Conservation (phyloP, 2,888 invertebrate species). For the Hirtodrosophila histrioides region DNA sequence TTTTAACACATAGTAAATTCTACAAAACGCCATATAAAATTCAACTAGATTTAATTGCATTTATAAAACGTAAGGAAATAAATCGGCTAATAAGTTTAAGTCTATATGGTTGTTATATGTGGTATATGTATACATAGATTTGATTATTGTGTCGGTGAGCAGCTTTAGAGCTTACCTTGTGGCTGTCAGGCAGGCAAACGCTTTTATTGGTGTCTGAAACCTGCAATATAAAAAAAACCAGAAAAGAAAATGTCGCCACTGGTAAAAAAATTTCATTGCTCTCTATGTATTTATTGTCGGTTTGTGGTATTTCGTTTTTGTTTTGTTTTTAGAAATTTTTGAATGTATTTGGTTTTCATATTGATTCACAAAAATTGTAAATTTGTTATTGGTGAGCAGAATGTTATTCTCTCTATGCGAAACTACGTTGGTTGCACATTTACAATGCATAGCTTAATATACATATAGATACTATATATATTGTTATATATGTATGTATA, state of each 20-base stretch:
- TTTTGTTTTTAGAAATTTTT: slow-evolving; percentile 23
- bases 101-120: slow-evolving; percentile 11
- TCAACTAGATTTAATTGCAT: slow-evolving; percentile 7
- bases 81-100: slow-evolving; percentile 21
- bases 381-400: slow-evolving; percentile 38
- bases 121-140: slow-evolving; percentile 37
- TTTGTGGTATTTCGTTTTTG: slow-evolving; percentile 20
- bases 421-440: slow-evolving; percentile 45
- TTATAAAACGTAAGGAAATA: slow-evolving; percentile 1
- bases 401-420: slow-evolving; percentile 45
- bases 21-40: slow-evolving; percentile 20
- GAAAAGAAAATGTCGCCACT: slow-evolving; percentile 82
- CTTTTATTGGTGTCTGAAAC: slow-evolving; percentile 84
- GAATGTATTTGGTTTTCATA: slow-evolving; percentile 27
- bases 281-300: slow-evolving; percentile 44
- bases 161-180: slow-evolving; percentile 83
- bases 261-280: slow-evolving; percentile 67
- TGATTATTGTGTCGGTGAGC: slow-evolving; percentile 55
- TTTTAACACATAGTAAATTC: slow-evolving; percentile 7
- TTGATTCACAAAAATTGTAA: slow-evolving; percentile 36
- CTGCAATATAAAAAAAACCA: slow-evolving; percentile 82
- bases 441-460: slow-evolving; percentile 49
- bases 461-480: slow-evolving; percentile 22
- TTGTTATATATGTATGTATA: slow-evolving; percentile 18
- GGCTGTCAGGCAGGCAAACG: slow-evolving; percentile 84